Evolutionary conservation across 2,888 invertebrate species (phyloP), one percentile per base, ranked within the genome.

Genomic region (Smittia aterrima): DNA sequence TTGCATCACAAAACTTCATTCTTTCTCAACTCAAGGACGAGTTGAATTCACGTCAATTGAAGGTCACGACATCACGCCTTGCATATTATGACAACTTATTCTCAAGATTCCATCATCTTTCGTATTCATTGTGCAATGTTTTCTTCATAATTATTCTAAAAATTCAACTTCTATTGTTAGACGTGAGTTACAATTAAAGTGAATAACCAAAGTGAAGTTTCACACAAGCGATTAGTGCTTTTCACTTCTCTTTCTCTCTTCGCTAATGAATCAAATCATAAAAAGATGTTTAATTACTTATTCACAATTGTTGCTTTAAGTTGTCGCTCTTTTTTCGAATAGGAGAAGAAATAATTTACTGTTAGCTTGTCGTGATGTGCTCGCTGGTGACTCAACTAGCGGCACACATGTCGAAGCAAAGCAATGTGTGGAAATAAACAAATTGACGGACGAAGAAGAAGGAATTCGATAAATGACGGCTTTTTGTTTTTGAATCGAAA

Each of bases 231-330:
- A n/a, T n/a, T n/a, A n/a, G n/a, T n/a, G n/a, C n/a, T n/a, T n/a
- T n/a, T n/a, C n/a, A n/a, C n/a, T n/a, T n/a, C n/a, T n/a, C n/a
- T n/a, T n/a, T n/a, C n/a, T n/a, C n/a, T n/a, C n/a, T n/a, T n/a
- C n/a, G n/a, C n/a, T n/a, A n/a, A n/a, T n/a, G n/a, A n/a, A n/a
- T n/a, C n/a, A n/a, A n/a, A n/a, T n/a, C n/a, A n/a, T n/a, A n/a
- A n/a, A n/a, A n/a, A n/a, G n/a, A n/a, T n/a, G n/a, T n/a, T n/a
- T n/a, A n/a, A n/a, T n/a, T 40, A 62, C 32, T 18, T 66, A 66
- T 66, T 66, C 66, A 66, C 66, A 66, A 66, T 66, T 38, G 38
- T 66, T 66, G 66, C 38, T 66, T 16, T n/a, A 9, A n/a, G n/a
- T n/a, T n/a, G n/a, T n/a, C n/a, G n/a, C n/a, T 38, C 38, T 38